Evolutionary conservation across 2,113 vertebrate species (phyloP), one percentile per base, ranked within the genome.

Genomic region (Heloderma charlesbogerti): DNA sequence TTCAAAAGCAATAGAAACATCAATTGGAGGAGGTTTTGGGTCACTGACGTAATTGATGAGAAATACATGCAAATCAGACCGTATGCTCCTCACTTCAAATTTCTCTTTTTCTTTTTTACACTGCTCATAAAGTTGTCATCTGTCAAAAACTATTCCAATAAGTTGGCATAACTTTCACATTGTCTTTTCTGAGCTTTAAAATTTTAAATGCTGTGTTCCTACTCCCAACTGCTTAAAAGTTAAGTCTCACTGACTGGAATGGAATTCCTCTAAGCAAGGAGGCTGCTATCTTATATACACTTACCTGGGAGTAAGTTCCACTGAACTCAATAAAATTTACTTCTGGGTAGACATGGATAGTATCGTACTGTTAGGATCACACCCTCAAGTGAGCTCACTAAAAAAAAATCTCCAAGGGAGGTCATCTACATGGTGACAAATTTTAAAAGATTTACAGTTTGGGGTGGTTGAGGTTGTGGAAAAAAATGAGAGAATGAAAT

Each of bases 21-120:
- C 63, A 86, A 43, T 0, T 0, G 1, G 2, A 1, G 67, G 88
- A 83, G 81, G 37, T 88, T 86, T 57, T 20, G 67, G 74, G 0
- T 92, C 37, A 75, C 27, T 72, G 72, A 4, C 45, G 27, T 67
- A 83, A 48, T 37, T 78, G 48, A 18, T 29, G 78, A 51, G 87
- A 18, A 94, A 86, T 92, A 25, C 84, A 92, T 31, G 90, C 66
- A n/a, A 77, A 95, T 91, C 93, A 91, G 94, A 89, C 86, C 78
- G 90, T 86, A 60, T 86, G 74, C 81, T 67, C 27, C 45, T 79
- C 7, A 4, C 48, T 90, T 90, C 90, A 88, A 83, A 91, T 92
- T 92, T 91, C 89, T 29, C 86, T 80, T 91, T 88, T 57, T 85
- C 72, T 91, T 87, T 90, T 63, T 0, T 87, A 29, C 74, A 31